Percentiles rank a stretch among this genome's conserved stretches.
phyloP scores from a whole-genome alignment of 2,888 invertebrate genomes.

The Polyommatus iphigenia region DNA sequence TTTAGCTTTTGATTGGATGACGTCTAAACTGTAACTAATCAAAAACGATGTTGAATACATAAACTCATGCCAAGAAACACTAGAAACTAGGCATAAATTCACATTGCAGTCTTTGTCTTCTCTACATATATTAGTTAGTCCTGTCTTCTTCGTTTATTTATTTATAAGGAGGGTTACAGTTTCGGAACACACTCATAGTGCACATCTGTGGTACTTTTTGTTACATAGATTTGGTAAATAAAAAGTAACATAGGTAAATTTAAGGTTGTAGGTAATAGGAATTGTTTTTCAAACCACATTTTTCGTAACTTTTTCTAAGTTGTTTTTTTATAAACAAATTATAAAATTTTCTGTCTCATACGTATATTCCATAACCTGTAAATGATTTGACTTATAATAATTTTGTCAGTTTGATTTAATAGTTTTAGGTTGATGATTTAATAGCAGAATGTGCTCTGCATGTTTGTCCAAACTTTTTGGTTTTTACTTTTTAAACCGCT shows the following conservation, averaged over 20 bases:
- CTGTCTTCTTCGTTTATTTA: neutral
- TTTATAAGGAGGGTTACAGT: neutral
- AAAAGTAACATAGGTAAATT: neutral
- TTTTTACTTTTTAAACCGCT: neutral
- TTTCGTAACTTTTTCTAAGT: neutral
- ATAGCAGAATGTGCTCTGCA: neutral
- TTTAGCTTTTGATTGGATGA: too few relatives aligned
- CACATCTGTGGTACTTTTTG: neutral
- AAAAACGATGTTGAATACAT: too few relatives aligned
- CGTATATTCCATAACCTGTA: neutral
- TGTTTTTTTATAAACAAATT: neutral
- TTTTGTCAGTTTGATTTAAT: neutral
- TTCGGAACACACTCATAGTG: neutral
- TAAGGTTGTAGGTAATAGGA: constrained; percentile 5
- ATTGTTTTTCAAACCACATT: neutral
- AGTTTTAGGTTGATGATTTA: neutral
- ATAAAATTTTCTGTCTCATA: neutral
- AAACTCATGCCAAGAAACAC: too few relatives aligned
- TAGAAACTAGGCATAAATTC: too few relatives aligned
- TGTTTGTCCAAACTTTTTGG: neutral
- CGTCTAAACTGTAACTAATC: too few relatives aligned
- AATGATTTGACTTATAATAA: neutral
- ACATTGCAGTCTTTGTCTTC: too few relatives aligned
- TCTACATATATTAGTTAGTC: too few relatives aligned
- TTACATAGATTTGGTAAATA: neutral